Conservation (phyloP, 2,797 vertebrate species). For the Channallabes apus region DNA sequence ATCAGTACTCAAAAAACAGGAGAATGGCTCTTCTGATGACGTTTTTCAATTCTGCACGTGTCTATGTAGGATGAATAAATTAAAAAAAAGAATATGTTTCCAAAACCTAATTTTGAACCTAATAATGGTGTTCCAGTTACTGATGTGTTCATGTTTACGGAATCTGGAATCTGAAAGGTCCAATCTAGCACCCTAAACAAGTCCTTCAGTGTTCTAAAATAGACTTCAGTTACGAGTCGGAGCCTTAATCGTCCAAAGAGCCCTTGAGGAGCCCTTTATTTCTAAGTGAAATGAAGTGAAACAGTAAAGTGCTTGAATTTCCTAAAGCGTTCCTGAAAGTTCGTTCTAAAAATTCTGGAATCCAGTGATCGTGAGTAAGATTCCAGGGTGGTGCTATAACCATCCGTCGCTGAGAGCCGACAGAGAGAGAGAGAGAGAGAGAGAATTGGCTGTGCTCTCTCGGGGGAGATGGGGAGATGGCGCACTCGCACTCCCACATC, state of each 20-base stretch:
- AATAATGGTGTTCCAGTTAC: not conserved
- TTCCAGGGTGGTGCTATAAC: no score
- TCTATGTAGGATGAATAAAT: not conserved
- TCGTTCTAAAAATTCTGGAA: no score
- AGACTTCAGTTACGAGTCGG: not conserved
- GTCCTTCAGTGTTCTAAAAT: not conserved
- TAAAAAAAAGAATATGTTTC: not conserved
- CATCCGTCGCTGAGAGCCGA: no score
- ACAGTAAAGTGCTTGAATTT: not conserved
- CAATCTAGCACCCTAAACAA: not conserved
- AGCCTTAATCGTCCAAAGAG: not conserved
- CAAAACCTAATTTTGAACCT: not conserved
- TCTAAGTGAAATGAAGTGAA: not conserved
- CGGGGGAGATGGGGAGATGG: no score
- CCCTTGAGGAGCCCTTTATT: not conserved
- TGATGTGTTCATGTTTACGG: not conserved
- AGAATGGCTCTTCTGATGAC: not conserved
- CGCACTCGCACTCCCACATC: no score
- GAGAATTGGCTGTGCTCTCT: no score
- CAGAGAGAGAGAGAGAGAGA: no score
- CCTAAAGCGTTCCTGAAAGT: not conserved
- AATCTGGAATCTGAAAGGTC: not conserved
- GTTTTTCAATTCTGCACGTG: not conserved
- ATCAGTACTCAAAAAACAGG: not conserved
- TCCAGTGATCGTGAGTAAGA: no score